Percentiles rank a stretch among this genome's conserved stretches.
phyloP scores from a whole-genome alignment of 2,888 invertebrate species.

The Drosophila niveifrons region DNA sequence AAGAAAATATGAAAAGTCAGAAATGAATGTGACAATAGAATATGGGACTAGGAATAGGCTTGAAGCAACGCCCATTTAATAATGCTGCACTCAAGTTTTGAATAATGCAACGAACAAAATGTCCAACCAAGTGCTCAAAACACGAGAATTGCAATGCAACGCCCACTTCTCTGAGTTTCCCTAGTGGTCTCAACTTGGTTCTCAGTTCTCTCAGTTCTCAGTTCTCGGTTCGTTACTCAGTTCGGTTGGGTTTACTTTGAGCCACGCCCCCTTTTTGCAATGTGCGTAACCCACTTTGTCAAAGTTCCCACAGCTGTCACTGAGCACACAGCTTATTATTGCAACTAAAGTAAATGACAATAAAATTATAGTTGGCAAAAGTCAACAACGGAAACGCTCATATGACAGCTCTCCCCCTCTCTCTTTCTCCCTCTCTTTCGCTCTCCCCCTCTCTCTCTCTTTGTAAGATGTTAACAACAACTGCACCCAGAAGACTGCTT shows the following conservation, averaged over 20 bases:
- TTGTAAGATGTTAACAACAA: slow-evolving; percentile 6
- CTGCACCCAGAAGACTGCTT: slow-evolving; percentile 9
- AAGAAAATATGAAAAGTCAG: neutral
- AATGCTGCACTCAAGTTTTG: slow-evolving; percentile 6
- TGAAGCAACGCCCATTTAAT: slow-evolving; percentile 17
- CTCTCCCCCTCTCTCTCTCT: neutral
- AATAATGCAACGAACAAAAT: slow-evolving; percentile 14
- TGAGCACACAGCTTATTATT: slow-evolving; percentile 22
- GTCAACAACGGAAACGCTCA: slow-evolving; percentile 16
- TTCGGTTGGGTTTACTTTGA: neutral
- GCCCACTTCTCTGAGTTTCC: slow-evolving; percentile 6
- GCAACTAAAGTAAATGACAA: slow-evolving; percentile 35
- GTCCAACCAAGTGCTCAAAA: slow-evolving; percentile 6
- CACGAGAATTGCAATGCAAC: slow-evolving; percentile 11
- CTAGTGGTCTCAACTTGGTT: neutral
- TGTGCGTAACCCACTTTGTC: slow-evolving; percentile 28
- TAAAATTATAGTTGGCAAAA: slow-evolving; percentile 36
- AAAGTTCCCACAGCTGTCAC: slow-evolving; percentile 52
- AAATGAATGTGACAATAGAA: neutral
- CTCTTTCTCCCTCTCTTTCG: neutral
- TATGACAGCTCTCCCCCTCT: neutral
- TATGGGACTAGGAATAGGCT: neutral
- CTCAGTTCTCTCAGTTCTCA: neutral
- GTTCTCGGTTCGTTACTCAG: slow-evolving; percentile 3
- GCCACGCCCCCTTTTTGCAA: slow-evolving; percentile 16